phyloP scores from a whole-genome alignment of 1,140 invertebrate species.

The Zaprionus inermis region DNA sequence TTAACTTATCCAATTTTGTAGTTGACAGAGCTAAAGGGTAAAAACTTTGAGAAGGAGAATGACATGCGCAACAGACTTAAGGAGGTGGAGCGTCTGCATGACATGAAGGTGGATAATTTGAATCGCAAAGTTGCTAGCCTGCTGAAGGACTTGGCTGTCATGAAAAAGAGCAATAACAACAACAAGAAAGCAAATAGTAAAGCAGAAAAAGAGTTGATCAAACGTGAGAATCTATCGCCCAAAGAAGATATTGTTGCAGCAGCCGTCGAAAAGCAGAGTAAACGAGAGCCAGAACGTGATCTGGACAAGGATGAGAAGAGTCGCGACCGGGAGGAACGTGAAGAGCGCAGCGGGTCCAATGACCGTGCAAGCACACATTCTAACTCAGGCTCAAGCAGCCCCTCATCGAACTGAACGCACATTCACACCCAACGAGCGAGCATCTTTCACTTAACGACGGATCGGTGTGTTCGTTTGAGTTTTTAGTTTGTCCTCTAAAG shows the following conservation, averaged over 20 bases:
- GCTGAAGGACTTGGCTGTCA: conserved; percentile 92
- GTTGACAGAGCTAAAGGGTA: conserved; percentile 97
- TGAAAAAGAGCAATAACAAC: conserved; percentile 92
- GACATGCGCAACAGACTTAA: conserved; percentile 94
- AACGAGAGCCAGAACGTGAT: conserved; percentile 49
- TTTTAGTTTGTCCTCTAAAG: conserved; percentile 48
- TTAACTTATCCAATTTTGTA: conserved; percentile 78
- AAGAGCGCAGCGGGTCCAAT: conserved; percentile 61
- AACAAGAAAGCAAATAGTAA: conserved; percentile 70
- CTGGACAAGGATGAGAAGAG: conserved; percentile 77
- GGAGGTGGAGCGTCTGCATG: conserved; percentile 91
- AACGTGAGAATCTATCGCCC: conserved; percentile 84
- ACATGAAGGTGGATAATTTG: conserved; percentile 91
- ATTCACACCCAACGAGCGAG: background rate
- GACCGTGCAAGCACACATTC: conserved; percentile 64
- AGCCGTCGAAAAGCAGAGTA: conserved; percentile 53
- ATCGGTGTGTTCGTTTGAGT: conserved; percentile 32
- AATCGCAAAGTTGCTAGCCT: conserved; percentile 91
- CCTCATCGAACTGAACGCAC: conserved; percentile 69
- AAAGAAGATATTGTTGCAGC: conserved; percentile 67
- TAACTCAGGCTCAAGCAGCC: conserved; percentile 67
- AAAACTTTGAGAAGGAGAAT: conserved; percentile 94
- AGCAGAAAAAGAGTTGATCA: conserved; percentile 78
- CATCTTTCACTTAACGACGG: background rate
- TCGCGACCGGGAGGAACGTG: conserved; percentile 60